Evolutionary conservation across 2,888 invertebrate species (phyloP).

Genomic region (Cecidostiba fungosa): DNA sequence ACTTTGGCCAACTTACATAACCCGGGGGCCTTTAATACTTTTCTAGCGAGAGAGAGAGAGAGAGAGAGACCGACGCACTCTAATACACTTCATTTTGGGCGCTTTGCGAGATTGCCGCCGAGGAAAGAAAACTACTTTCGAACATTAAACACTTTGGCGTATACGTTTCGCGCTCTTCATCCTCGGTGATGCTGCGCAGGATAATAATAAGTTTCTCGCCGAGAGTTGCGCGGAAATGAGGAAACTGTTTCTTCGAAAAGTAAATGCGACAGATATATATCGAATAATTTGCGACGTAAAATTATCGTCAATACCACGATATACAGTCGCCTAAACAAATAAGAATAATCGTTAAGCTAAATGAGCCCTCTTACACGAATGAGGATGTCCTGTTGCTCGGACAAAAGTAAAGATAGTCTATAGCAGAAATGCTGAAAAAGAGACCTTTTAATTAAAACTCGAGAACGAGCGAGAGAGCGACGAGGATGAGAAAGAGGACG

Average conservation of each 20-base stretch:
- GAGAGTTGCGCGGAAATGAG: background rate
- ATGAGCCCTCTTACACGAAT: no score
- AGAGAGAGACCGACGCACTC: constrained; percentile 6
- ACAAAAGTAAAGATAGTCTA: background rate
- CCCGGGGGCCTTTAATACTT: constrained; percentile 68
- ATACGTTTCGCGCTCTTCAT: background rate
- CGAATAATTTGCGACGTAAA: background rate
- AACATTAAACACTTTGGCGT: constrained; percentile 34
- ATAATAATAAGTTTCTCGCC: background rate
- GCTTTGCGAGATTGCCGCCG: constrained; percentile 28
- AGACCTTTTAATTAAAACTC: constrained; percentile 48
- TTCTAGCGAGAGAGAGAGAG: constrained; percentile 42
- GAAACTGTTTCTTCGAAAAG: background rate
- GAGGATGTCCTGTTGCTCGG: no score
- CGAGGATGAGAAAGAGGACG: no score
- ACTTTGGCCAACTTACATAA: constrained; percentile 73
- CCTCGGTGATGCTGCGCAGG: background rate
- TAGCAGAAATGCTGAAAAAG: background rate
- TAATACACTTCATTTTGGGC: constrained; percentile 61
- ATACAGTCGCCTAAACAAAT: no score
- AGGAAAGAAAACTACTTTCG: constrained; percentile 48
- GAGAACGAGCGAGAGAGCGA: background rate
- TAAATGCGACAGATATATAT: no score
- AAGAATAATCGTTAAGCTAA: no score
- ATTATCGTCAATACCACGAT: no score